phyloP scores from a whole-genome alignment of 2,888 invertebrate genomes.

The Agonopterix arenella region DNA sequence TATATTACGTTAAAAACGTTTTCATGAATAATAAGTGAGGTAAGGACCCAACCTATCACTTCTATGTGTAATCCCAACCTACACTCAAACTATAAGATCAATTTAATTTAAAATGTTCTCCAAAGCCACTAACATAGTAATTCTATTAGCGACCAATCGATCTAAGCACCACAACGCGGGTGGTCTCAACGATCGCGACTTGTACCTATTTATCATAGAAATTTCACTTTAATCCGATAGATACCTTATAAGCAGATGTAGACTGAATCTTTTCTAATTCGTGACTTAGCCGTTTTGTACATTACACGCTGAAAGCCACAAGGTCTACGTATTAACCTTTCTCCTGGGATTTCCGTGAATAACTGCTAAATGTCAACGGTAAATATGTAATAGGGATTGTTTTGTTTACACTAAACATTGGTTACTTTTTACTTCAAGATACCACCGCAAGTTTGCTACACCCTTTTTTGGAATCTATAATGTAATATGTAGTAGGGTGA shows the following conservation, averaged over 20 bases:
- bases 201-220: slow-evolving; percentile 48
- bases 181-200: slow-evolving; percentile 42
- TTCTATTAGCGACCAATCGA: slow-evolving; percentile 46
- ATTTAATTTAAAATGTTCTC: too few species aligned
- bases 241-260: slow-evolving; percentile 14
- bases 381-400: background rate
- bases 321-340: slow-evolving; percentile 47
- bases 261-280: slow-evolving; percentile 18
- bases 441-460: too few species aligned
- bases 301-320: slow-evolving; percentile 23
- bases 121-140: too few species aligned
- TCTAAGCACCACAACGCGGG: slow-evolving; percentile 34
- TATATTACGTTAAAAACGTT: too few species aligned
- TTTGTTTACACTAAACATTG: background rate
- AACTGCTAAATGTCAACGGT: slow-evolving; percentile 19
- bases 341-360: slow-evolving; percentile 36
- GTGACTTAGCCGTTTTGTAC: slow-evolving; percentile 21
- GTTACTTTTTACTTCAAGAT: too few species aligned
- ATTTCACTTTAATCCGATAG: slow-evolving; percentile 46
- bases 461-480: too few species aligned
- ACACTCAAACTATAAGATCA: too few species aligned
- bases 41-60: too few species aligned
- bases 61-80: too few species aligned
- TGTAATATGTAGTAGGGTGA: too few species aligned
- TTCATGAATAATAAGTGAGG: too few species aligned